Base-by-base conservation (phyloP, 2,797 vertebrate species). In the Catharus ustulatus region DNA sequence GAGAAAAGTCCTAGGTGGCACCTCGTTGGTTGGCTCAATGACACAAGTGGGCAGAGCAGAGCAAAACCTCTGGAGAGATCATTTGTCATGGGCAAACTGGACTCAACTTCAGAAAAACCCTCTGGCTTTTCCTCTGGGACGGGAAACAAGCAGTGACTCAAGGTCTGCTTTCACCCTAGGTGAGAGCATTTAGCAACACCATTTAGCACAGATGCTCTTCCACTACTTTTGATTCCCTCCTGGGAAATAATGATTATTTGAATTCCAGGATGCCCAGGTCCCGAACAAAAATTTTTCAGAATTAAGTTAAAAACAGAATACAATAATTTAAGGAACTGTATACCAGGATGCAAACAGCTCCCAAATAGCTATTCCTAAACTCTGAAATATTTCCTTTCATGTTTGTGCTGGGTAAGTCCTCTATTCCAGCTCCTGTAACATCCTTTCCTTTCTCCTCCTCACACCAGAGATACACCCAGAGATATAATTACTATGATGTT, bases 171-270 rank as follows among this genome's bases (percentile, higher is more conserved):
- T 59, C 73, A 59, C 1, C 1, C 6, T 21, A 27, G 12, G 27
- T 71, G 45, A 85, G 48, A 81, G 16, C 27, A 30, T 52, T 30
- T 30, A 52, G 42, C 7, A 86, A 24, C 38, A 32, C 5, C 40
- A 27, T 49, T 76, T 63, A 61, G 5, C 38, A 58, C 0, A 0
- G 32, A 22, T 61, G 19, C 1, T 83, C 43, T 42, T 76, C 16
- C 23, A 34, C 19, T 64, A 19, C 6, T 76, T 87, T 42, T 49
- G 10, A 38, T 42, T 66, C 11, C 6, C 15, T 75, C 62, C 36
- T 34, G 22, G 36, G 16, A 83, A 78, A 76, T 45, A 69, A 69
- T 10, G 15, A 59, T 73, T 81, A 64, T 51, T 78, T 51, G 18
- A 90, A 84, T 27, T 86, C 13, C 26, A 57, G 38, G 54, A 17